These are phyloP conservation scores for Branchipolynoe longqiensis DNA, from an alignment of 2,888 invertebrate genomes.

Conservation along the genomic window DNA sequence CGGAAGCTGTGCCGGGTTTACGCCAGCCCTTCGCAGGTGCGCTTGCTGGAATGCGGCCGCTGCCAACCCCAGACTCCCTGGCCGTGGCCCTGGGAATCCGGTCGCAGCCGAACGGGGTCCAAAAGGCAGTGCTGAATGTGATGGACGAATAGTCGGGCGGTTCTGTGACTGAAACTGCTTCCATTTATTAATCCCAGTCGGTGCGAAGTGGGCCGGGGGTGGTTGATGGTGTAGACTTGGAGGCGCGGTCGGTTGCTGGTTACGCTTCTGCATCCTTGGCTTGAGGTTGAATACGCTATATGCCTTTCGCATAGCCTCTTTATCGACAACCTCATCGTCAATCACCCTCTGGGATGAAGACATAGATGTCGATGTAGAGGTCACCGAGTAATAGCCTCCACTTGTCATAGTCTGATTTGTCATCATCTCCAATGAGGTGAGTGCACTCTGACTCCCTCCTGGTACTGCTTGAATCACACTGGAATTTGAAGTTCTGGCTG, in stretches of 20 bases:
- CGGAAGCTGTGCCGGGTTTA: not conserved
- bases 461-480: slow-evolving; percentile 23
- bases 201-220: not conserved
- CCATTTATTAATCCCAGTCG: slow-evolving; percentile 34
- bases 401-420: too few species aligned
- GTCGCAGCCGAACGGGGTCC: not conserved
- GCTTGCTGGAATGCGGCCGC: slow-evolving; percentile 39
- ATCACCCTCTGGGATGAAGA: not conserved
- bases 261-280: not conserved
- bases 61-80: slow-evolving; percentile 8
- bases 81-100: not conserved
- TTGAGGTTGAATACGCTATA: slow-evolving; percentile 51
- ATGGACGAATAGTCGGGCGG: not conserved
- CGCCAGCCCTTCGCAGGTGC: not conserved
- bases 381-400: not conserved
- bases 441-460: slow-evolving; percentile 18
- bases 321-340: slow-evolving; percentile 17
- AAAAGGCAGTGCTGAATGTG: too few species aligned
- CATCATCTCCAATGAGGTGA: slow-evolving; percentile 37
- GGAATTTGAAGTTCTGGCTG: too few species aligned
- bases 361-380: not conserved
- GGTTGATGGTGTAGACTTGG: not conserved
- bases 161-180: slow-evolving; percentile 47
- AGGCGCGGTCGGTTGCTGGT: not conserved
- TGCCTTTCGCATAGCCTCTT: slow-evolving; percentile 48